Evolutionary conservation across 2,113 vertebrate species (phyloP).

Genomic region (Oryzias curvinotus): DNA sequence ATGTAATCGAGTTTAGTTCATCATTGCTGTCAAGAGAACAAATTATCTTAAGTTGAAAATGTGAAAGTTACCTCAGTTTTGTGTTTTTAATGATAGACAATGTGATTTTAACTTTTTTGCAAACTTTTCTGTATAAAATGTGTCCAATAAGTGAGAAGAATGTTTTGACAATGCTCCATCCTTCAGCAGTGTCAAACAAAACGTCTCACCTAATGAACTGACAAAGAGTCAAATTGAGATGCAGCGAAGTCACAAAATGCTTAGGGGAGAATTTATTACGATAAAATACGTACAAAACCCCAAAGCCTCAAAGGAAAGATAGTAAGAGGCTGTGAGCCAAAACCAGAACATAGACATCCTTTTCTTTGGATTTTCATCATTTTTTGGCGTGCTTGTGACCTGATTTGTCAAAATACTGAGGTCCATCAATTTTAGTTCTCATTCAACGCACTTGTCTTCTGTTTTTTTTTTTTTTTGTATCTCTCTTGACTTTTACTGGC

Average conservation of each 20-base stretch:
- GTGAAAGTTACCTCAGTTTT: no score
- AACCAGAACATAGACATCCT: constrained; percentile 19
- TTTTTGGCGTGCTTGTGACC: constrained; percentile 26
- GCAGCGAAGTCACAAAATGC: constrained; percentile 9
- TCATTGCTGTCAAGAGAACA: no score
- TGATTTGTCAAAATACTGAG: constrained; percentile 29
- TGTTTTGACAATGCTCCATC: not conserved
- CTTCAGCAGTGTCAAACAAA: constrained; percentile 24
- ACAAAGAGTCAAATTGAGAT: not conserved
- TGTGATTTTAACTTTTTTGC: no score
- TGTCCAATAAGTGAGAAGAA: not conserved
- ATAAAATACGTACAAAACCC: not conserved
- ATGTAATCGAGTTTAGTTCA: no score
- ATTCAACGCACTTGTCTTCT: not conserved
- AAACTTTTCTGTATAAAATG: no score
- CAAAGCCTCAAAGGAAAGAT: not conserved
- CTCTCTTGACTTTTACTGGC: constrained; percentile 8
- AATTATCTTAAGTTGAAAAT: no score
- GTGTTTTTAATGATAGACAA: no score
- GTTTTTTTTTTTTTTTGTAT: not conserved
- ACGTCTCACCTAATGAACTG: constrained; percentile 10
- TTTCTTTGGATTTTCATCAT: constrained; percentile 8
- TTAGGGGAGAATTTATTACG: constrained; percentile 7
- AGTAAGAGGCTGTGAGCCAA: constrained; percentile 6
- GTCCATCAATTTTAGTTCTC: not conserved